Evolutionary conservation across 2,113 vertebrate genomes (phyloP).

Genomic region (Lamprotornis superbus): DNA sequence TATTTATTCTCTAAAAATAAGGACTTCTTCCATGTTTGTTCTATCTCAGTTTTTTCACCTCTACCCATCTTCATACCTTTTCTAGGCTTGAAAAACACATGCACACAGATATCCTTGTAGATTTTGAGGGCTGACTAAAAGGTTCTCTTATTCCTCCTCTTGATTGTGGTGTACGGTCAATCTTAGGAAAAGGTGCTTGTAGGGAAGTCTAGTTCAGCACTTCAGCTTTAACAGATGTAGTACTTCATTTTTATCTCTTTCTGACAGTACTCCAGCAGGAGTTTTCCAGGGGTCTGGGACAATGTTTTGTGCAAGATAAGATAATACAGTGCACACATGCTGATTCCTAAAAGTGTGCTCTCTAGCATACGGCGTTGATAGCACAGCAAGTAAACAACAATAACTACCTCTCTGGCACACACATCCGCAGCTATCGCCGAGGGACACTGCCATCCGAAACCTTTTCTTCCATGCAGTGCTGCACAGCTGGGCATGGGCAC

Average conservation of each 20-base stretch:
- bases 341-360: slow-evolving; percentile 37
- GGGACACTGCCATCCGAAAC: neutral
- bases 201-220: slow-evolving; percentile 32
- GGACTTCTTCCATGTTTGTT: neutral
- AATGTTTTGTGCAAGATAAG: slow-evolving; percentile 40
- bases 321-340: slow-evolving; percentile 26
- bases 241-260: slow-evolving; percentile 62
- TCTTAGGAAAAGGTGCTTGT: neutral
- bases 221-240: neutral
- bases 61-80: neutral
- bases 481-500: neutral
- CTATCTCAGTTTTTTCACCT: neutral
- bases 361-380: slow-evolving; percentile 21
- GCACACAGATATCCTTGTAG: neutral
- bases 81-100: neutral
- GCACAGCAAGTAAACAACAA: slow-evolving; percentile 29
- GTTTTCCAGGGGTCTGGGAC: neutral
- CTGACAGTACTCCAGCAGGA: slow-evolving; percentile 29
- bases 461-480: neutral
- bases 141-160: neutral
- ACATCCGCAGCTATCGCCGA: neutral
- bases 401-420: slow-evolving; percentile 2
- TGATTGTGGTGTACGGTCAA: neutral
- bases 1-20: neutral
- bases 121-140: neutral